Base-by-base conservation (phyloP, 2,797 vertebrate species). In the Cygnus olor region DNA sequence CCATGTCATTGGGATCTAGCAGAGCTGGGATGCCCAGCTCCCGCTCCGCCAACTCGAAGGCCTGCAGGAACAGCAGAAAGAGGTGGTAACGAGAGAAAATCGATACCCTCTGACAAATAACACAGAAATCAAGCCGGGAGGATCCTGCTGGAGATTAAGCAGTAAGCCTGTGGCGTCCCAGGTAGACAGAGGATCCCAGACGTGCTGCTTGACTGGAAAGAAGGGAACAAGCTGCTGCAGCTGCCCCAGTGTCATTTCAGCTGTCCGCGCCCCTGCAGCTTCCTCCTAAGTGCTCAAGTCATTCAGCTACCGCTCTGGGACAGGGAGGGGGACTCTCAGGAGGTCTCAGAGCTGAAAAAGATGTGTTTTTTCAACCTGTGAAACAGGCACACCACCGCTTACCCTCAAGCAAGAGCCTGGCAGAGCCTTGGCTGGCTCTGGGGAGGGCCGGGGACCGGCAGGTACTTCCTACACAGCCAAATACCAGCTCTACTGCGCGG, bases 1-100 rank as follows among this genome's bases (percentile, higher is more conserved):
- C 99, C 99, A 99, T 99, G 96, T 99, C 99, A 32, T 98, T 99
- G 79, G 99, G 98, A 97, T 99, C 99, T 96, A 99, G 97, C 85
- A 99, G 97, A 40, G 99, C 99, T 6, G 99, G 99, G 93, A 99
- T 99, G 51, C 99, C 99, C 96, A 99, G 97, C 96, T 99, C 98
- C 51, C 97, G 97, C 97, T 99, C 99, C 0, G 99, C 99, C 97
- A 99, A 97, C 85, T 99, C 99, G 95, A 99, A 98, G 70, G 98
- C 98, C 98, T 98, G 79, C 53, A 79, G 68, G 36, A 77, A 69
- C 9, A 47, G 20, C 64, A 89, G 32, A 89, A 51, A 66, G 38
- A 85, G 36, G 21, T 1, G 3, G 47, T 70, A 82, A 89, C n/a
- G 70, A 76, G 24, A 65, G 27, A 68, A 92, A 85, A 77, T 2